Percentiles rank a stretch among this genome's conserved stretches.
phyloP scores from a whole-genome alignment of 1,140 invertebrate species.

The Euglossa dilemma region DNA sequence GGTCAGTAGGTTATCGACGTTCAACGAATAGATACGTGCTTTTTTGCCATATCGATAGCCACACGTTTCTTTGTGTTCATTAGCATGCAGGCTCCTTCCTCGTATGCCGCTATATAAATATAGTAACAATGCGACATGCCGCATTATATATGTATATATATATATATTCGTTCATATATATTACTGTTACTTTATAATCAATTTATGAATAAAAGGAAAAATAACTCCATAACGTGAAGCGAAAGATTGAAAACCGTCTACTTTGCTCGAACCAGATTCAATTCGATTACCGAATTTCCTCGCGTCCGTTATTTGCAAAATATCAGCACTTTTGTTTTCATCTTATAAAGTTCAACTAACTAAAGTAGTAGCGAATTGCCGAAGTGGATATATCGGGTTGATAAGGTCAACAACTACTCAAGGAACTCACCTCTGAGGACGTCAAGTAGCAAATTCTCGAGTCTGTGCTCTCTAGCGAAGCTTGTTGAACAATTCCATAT shows the following conservation, averaged over 20 bases:
- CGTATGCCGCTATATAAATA: background rate
- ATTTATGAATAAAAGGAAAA: background rate
- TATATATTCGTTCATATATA: background rate
- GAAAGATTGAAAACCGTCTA: background rate
- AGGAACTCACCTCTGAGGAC: slow-evolving; percentile 94
- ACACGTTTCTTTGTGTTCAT: background rate
- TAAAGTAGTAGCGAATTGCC: slow-evolving; percentile 30
- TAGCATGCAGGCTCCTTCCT: background rate
- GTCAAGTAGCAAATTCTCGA: slow-evolving; percentile 96
- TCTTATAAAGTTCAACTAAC: background rate
- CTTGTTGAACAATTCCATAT: slow-evolving; percentile 95
- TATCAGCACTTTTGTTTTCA: background rate
- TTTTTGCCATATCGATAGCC: slow-evolving; percentile 1
- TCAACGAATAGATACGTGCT: slow-evolving; percentile 18
- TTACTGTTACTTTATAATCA: background rate
- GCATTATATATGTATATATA: background rate
- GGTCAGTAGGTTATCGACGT: slow-evolving; percentile 75
- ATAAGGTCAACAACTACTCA: slow-evolving; percentile 75
- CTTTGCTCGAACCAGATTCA: background rate
- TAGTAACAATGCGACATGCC: background rate
- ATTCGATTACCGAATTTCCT: background rate
- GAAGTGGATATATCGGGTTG: slow-evolving; percentile 64
- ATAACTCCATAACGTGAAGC: background rate
- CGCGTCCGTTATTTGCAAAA: background rate
- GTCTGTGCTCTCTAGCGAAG: slow-evolving; percentile 95